These are phyloP conservation scores for Hippocampus guttulatus DNA, from an alignment of 2,113 vertebrate genomes.

Conservation along the genomic window DNA sequence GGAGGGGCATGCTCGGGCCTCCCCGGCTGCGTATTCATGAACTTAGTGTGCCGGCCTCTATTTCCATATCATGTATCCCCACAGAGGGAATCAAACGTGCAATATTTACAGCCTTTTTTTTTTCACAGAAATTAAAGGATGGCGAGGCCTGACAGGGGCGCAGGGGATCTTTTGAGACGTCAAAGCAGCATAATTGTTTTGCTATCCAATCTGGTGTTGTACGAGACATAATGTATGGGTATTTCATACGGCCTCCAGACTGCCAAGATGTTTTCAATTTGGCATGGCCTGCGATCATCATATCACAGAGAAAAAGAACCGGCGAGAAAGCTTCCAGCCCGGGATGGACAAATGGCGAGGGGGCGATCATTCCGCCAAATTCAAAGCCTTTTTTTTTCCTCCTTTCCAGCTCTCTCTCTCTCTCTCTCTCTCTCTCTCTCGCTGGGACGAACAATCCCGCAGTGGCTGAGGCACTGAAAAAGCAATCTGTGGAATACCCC, in stretches of 20 bases:
- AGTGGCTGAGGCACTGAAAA: constrained; percentile 83
- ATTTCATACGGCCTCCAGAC: constrained; percentile 78
- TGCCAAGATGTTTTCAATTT: constrained; percentile 83
- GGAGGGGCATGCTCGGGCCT: constrained; percentile 26
- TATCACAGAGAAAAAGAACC: constrained; percentile 67
- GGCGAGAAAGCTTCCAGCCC: constrained; percentile 63
- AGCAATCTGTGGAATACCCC: constrained; percentile 82
- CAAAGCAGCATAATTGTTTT: constrained; percentile 75
- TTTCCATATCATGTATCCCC: constrained; percentile 49
- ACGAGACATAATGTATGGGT: constrained; percentile 78
- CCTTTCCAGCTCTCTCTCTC: constrained; percentile 25
- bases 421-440: constrained; percentile 22
- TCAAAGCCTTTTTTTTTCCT: constrained; percentile 61
- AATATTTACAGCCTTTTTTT: constrained; percentile 58
- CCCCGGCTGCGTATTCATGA: constrained; percentile 54
- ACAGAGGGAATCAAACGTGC: constrained; percentile 45
- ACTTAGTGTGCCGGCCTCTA: constrained; percentile 53
- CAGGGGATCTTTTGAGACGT: constrained; percentile 62
- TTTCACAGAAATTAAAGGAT: constrained; percentile 59
- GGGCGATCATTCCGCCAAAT: constrained; percentile 75
- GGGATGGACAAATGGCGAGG: constrained; percentile 72
- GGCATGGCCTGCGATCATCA: constrained; percentile 78
- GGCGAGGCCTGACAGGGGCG: constrained; percentile 27
- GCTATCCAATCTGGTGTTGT: constrained; percentile 74
- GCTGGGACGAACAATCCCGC: constrained; percentile 79